phyloP scores from a whole-genome alignment of 2,888 invertebrate species.

The Baronia brevicornis region DNA sequence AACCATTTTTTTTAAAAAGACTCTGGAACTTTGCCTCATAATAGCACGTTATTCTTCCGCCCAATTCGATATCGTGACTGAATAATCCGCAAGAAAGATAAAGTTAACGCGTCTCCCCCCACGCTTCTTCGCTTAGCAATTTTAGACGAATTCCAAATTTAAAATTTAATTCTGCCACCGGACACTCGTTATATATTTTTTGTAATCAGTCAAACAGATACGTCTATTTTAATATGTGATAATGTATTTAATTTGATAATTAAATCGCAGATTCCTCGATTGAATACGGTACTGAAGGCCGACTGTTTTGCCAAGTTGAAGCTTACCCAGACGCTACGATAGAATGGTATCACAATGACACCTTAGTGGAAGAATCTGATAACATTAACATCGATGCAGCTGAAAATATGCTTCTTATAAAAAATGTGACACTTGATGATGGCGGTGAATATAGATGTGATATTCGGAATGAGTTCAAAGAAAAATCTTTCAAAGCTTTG shows the following conservation, averaged over 20 bases:
- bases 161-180: too few relatives aligned
- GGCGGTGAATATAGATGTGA: conserved; percentile 46
- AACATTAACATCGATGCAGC: conserved; percentile 29
- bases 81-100: too few relatives aligned
- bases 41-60: too few relatives aligned
- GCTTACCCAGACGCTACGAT: conserved; percentile 49
- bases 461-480: conserved; percentile 33
- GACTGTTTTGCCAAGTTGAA: conserved; percentile 41
- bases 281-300: conserved; percentile 42
- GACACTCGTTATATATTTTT: too few relatives aligned
- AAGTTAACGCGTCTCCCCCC: too few relatives aligned
- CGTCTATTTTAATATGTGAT: neutral
- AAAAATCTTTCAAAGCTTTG: conserved; percentile 25
- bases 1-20: too few relatives aligned
- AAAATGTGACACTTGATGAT: conserved; percentile 41
- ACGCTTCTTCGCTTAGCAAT: too few relatives aligned
- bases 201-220: neutral
- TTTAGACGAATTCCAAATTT: too few relatives aligned
- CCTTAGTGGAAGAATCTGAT: conserved; percentile 23
- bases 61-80: too few relatives aligned
- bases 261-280: conserved; percentile 40
- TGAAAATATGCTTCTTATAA: conserved; percentile 37
- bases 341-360: conserved; percentile 50
- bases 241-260: neutral
- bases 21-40: too few relatives aligned